Base-by-base conservation (phyloP, 2,888 invertebrate species). In the Agrotis exclamationis region DNA sequence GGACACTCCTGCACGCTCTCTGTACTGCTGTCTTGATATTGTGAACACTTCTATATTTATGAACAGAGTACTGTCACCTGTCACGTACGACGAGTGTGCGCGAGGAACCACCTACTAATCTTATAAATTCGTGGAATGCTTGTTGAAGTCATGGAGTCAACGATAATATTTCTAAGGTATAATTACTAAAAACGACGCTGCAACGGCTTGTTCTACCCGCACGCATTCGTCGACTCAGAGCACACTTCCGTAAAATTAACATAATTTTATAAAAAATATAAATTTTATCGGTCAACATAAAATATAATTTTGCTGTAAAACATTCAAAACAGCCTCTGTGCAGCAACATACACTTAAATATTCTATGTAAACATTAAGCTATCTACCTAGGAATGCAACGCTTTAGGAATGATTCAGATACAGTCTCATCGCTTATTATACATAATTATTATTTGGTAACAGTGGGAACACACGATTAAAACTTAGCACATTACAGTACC, bases 91-190 rank as follows among this genome's bases (percentile, higher is more conserved):
- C 47, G 48, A 77, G 60, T 22, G 22, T 33, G 58, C 63, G 53
- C 33, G 50, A 54, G 54, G n/a, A 33, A 74, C 63, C 76, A 79
- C 79, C n/a, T 65, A 28, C 67, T 81, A 77, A 63, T 79, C 74
- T 62, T 65, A 83, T 87, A 88, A 87, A 91, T 90, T 92, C 88
- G 86, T 90, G 95, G 95, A 95, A 95, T 95, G 95, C 84, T 84
- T 88, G 84, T 84, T 77, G 87, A 95, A 95, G 95, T 95, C 93
- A 95, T 95, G 95, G 95, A 95, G 94, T 79, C 63, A 71, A 80
- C 67, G 48, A 69, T 59, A 53, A 76, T 74, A 79, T 82, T 58
- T 72, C 74, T 72, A 70, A 57, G 48, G n/a, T 62, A 33, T n/a
- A 44, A 57, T 53, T 53, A 76, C 24, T 76, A 78, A 64, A 24